These are phyloP conservation scores for Noctua pronuba DNA, from an alignment of 2,888 invertebrate species.

Conservation along the genomic window DNA sequence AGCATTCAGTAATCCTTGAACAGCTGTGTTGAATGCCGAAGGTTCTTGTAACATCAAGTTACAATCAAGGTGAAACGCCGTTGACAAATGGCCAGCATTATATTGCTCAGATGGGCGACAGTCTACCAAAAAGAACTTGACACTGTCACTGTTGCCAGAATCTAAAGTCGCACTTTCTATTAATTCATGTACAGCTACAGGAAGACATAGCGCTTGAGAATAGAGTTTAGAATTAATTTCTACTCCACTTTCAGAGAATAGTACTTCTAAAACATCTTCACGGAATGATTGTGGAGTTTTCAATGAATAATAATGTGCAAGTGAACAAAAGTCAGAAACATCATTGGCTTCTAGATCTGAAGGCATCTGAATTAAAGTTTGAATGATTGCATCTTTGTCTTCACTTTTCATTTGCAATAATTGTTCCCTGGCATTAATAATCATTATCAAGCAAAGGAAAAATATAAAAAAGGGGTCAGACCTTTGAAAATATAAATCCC, in stretches of 20 bases:
- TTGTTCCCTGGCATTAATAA: conserved; percentile 97
- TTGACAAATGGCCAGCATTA: conserved; percentile 98
- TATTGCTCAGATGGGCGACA: conserved; percentile 99
- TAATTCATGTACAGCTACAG: conserved; percentile 98
- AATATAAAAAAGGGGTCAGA: conserved; percentile 99
- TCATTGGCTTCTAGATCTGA: conserved; percentile 97
- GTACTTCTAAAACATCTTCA: conserved; percentile 93
- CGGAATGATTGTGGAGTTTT: conserved; percentile 98
- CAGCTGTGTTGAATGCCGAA: conserved; percentile 97
- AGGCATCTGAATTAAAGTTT: conserved; percentile 94
- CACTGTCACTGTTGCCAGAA: conserved; percentile 91
- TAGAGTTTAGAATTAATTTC: conserved; percentile 91
- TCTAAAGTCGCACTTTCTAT: conserved; percentile 95
- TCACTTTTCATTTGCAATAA: conserved; percentile 94
- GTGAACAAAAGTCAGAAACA: conserved; percentile 98
- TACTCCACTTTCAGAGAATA: conserved; percentile 90
- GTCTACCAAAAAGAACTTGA: conserved; percentile 98
- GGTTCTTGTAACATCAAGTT: conserved; percentile 99
- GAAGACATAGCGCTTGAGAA: conserved; percentile 97
- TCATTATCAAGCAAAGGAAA: conserved; percentile 98
- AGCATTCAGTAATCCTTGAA: conserved; percentile 97
- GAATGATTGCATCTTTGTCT: conserved; percentile 92
- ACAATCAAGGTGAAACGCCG: conserved; percentile 99
- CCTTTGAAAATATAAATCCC: conserved; percentile 99
- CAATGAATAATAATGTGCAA: conserved; percentile 98